A percentile compares a stretch with the other conserved stretches of the same genome.
Conservation (phyloP, 2,888 invertebrate genomes). For the Leptinotarsa peninsularis region DNA sequence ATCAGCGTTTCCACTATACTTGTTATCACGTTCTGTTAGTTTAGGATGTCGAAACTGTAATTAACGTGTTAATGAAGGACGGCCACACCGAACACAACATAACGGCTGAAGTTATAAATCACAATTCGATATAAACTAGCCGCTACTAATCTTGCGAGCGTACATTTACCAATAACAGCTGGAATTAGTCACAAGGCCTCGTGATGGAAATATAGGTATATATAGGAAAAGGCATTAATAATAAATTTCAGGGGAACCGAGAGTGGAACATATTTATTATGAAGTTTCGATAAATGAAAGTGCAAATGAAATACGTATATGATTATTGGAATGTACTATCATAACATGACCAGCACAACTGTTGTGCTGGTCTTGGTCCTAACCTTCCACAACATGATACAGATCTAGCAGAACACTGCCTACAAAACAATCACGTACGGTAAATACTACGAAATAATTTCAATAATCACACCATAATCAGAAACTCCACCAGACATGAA, state of each 20-base stretch:
- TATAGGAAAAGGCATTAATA: not conserved
- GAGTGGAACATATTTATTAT: not conserved
- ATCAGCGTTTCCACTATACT: not conserved
- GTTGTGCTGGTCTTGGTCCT: too few relatives aligned
- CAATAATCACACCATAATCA: too few relatives aligned
- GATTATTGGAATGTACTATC: too few relatives aligned
- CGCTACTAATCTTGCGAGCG: not conserved
- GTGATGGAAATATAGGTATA: not conserved
- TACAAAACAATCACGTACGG: too few relatives aligned
- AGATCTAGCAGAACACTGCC: too few relatives aligned
- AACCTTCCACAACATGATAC: too few relatives aligned
- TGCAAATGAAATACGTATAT: too few relatives aligned
- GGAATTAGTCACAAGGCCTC: not conserved
- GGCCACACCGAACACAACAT: conserved; percentile 3
- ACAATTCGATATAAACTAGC: conserved; percentile 10
- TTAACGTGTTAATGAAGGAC: conserved; percentile 19
- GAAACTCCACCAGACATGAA: too few relatives aligned
- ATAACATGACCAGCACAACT: too few relatives aligned
- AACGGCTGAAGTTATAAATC: conserved; percentile 8
- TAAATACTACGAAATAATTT: too few relatives aligned
- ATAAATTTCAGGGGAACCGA: not conserved
- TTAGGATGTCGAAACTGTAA: conserved; percentile 5
- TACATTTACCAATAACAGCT: conserved; percentile 2
- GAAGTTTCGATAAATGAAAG: too few relatives aligned
- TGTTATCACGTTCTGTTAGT: not conserved